Conservation (phyloP, 2,888 invertebrate species). For the Gerris lacustris region DNA sequence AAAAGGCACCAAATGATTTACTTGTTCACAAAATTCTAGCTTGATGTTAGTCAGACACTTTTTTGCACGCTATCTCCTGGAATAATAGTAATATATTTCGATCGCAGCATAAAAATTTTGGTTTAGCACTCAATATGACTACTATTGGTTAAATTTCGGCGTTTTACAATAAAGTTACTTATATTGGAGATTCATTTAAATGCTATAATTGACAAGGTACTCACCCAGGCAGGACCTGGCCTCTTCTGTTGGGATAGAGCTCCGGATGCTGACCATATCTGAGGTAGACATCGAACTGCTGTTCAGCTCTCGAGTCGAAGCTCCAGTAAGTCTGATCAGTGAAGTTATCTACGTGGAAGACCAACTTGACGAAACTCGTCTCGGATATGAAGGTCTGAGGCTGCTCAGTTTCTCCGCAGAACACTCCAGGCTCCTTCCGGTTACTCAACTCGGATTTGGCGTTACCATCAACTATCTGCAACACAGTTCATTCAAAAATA, state of each 20-base stretch:
- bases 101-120: too few species aligned
- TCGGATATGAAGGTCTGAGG: slow-evolving; percentile 90
- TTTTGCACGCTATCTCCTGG: too few species aligned
- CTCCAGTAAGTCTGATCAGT: slow-evolving; percentile 83
- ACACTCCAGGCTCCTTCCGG: slow-evolving; percentile 75
- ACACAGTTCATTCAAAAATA: slow-evolving; percentile 25
- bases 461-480: slow-evolving; percentile 80
- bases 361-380: slow-evolving; percentile 80
- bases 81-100: too few species aligned
- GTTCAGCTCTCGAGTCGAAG: slow-evolving; percentile 76
- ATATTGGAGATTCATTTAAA: too few species aligned
- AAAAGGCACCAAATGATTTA: too few species aligned
- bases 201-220: slow-evolving; percentile 33
- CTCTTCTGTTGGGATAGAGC: slow-evolving; percentile 77
- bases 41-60: too few species aligned
- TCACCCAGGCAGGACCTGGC: slow-evolving; percentile 75
- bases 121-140: too few species aligned
- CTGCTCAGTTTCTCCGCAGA: slow-evolving; percentile 87
- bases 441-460: slow-evolving; percentile 80
- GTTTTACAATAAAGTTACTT: too few species aligned
- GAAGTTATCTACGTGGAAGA: slow-evolving; percentile 85
- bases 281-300: slow-evolving; percentile 78
- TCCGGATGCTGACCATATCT: slow-evolving; percentile 90
- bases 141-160: too few species aligned
- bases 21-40: too few species aligned